Conservation (phyloP, 2,113 vertebrate species). For the Cacatua alba region DNA sequence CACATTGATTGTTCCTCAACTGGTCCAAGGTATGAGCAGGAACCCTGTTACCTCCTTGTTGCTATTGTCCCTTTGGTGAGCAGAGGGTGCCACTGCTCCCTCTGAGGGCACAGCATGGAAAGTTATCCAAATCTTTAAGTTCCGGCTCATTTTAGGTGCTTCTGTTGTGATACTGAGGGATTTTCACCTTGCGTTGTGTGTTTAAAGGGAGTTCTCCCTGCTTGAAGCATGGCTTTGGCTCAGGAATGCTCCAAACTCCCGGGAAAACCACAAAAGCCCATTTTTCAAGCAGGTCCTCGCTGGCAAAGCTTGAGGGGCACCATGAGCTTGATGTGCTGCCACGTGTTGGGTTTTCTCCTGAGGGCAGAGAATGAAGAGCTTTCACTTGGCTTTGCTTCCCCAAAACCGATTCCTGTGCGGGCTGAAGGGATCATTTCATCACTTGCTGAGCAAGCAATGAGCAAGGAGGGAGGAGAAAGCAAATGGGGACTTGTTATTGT, state of each 20-base stretch:
- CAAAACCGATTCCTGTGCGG: rapidly evolving
- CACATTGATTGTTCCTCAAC: background rate
- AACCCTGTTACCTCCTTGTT: background rate
- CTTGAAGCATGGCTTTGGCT: rapidly evolving
- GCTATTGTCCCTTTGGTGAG: rapidly evolving
- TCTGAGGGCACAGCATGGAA: rapidly evolving
- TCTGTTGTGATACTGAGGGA: rapidly evolving
- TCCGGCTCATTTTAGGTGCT: background rate
- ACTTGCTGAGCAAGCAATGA: rapidly evolving
- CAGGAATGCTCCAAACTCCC: background rate
- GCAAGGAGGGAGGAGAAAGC: background rate
- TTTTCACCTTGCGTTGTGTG: rapidly evolving
- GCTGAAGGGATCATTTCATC: background rate
- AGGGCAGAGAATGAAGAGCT: background rate
- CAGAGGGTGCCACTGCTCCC: background rate
- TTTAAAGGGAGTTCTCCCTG: background rate
- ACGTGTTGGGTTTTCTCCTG: background rate
- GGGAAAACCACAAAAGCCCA: background rate
- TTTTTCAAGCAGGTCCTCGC: background rate
- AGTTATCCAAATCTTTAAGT: background rate
- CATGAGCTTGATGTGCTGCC: rapidly evolving
- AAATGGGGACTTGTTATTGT: background rate
- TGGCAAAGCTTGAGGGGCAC: background rate
- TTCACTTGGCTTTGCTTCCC: background rate
- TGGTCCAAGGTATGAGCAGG: rapidly evolving